Conservation (phyloP, 2,113 vertebrate genomes). For the Anolis sagrei region DNA sequence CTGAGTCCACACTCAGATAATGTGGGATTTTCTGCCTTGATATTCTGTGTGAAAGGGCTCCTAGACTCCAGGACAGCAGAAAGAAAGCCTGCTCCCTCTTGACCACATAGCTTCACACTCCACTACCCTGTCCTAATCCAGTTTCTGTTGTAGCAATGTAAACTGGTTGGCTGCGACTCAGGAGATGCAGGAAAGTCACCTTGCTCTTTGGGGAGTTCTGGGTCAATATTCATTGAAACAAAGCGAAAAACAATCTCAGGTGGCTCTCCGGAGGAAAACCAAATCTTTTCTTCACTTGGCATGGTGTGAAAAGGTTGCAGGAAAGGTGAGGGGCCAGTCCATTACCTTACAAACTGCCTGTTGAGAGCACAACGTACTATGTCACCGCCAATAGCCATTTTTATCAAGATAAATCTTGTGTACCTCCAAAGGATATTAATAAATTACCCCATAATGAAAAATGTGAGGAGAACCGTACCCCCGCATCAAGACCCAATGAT, state of each 20-base stretch:
- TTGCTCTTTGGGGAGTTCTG: not conserved
- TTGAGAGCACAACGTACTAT: conserved; percentile 63
- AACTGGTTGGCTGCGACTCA: rapidly evolving
- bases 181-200: not conserved
- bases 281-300: conserved; percentile 51
- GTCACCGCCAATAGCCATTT: conserved; percentile 69
- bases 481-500: conserved; percentile 83
- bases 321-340: conserved; percentile 64
- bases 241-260: conserved; percentile 42
- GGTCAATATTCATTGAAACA: conserved; percentile 64
- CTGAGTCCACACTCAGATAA: too few relatives aligned
- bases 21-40: too few relatives aligned
- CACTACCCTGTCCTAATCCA: conserved; percentile 8
- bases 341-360: conserved; percentile 29
- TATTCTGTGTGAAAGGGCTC: too few relatives aligned
- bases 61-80: too few relatives aligned
- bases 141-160: not conserved
- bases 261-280: conserved; percentile 30
- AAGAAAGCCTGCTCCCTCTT: too few relatives aligned
- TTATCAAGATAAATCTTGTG: conserved; percentile 87
- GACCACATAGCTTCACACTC: rapidly evolving
- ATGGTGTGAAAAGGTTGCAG: conserved; percentile 61
- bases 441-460: conserved; percentile 89
- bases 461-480: conserved; percentile 82
- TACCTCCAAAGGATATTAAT: conserved; percentile 85